Base-by-base conservation (phyloP, 2,113 vertebrate species). In the Malurus elegans region DNA sequence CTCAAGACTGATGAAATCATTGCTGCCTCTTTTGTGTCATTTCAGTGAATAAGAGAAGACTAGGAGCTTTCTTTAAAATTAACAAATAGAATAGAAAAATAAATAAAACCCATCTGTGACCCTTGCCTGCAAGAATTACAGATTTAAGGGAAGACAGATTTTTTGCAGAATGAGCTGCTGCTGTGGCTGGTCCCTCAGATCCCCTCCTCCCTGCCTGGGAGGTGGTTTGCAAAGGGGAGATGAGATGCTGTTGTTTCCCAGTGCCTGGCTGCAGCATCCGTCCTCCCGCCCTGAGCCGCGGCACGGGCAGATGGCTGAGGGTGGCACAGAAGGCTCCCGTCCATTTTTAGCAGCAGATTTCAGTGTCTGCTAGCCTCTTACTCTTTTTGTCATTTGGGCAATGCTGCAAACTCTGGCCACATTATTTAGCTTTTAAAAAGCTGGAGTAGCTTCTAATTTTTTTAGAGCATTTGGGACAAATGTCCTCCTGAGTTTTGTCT, bases 341-440 rank as follows among this genome's bases (percentile, higher is more conserved):
- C 79, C 72, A 29, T 92, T 92, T 92, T 78, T 86, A 93, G 83
- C 75, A 86, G 82, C 71, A 65, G 47, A 62, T 79, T 69, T 58
- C 51, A 26, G 17, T 66, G 50, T 45, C 64, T 69, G 84, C 54
- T 61, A 73, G 53, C 32, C 62, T 24, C 57, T 79, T 73, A 56
- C 21, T 60, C 48, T 56, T 64, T 80, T 36, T 34, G 26, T 56
- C 42, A 26, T 14, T 36, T 81, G 56, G 48, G 47, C 38, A 54
- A 6, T 32, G 48, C 31, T 78, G 79, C 57, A 70, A 66, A 50
- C 9, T 64, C 75, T 29, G 80, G 18, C 25, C 40, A n/a, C 12
- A 3, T 78, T 70, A 76, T 10, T 76, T 44, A 60, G 8, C 15
- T 91, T 90, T 78, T 8, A 19, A 73, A 80, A 94, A 92, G 14